A percentile compares a stretch with the other conserved stretches of the same genome.
Conservation (phyloP, 2,113 vertebrate genomes). For the Leptobrachium leishanense region DNA sequence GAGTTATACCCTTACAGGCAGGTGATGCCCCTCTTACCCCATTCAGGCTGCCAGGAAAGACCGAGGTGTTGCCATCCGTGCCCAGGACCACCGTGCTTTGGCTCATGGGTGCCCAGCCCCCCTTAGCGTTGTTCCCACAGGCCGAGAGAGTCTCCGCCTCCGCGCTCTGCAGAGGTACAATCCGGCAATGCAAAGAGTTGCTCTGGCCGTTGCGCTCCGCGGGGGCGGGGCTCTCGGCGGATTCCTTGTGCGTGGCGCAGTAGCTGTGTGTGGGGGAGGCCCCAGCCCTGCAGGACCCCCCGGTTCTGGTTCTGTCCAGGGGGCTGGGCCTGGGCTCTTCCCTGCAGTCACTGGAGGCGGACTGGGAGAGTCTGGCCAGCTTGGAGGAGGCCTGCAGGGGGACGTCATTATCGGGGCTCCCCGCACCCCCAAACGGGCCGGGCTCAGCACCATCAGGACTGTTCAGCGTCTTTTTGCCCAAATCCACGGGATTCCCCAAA, state of each 20-base stretch:
- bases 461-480: conserved; percentile 74
- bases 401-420: conserved; percentile 72
- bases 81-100: conserved; percentile 94
- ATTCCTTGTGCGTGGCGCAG: conserved; percentile 69
- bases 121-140: conserved; percentile 80
- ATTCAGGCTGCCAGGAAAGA: conserved; percentile 76
- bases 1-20: no score
- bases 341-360: conserved; percentile 74
- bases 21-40: conserved; percentile 87
- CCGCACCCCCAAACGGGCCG: conserved; percentile 65
- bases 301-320: conserved; percentile 73
- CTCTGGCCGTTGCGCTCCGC: conserved; percentile 52
- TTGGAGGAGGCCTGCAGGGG: conserved; percentile 56
- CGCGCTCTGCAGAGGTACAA: conserved; percentile 68
- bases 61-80: conserved; percentile 88
- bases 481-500: conserved; percentile 76
- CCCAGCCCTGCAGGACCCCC: conserved; percentile 82
- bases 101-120: conserved; percentile 87
- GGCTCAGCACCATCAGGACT: conserved; percentile 64
- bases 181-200: conserved; percentile 69
- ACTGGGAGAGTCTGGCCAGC: conserved; percentile 56
- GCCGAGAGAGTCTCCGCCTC: conserved; percentile 61
- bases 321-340: conserved; percentile 74
- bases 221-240: conserved; percentile 56
- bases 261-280: conserved; percentile 62